Percentiles rank a stretch among this genome's conserved stretches.
Conservation (phyloP, 37 sponge, comb jelly and placozoan species). For the Halichondria panicea region DNA sequence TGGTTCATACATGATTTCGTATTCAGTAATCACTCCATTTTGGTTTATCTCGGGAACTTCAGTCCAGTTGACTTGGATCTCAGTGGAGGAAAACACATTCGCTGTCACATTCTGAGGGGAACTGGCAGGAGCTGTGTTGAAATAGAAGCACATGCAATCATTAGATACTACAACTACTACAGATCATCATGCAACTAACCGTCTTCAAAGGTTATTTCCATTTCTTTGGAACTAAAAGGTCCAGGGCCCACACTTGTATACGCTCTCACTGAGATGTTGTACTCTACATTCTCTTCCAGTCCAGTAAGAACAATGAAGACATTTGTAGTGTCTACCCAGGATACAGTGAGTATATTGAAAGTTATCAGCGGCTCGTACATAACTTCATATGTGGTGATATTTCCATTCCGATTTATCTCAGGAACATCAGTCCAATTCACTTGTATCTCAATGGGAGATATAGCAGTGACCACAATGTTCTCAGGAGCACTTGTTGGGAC, state of each 20-base stretch:
- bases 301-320: neutral
- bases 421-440: conserved; percentile 10
- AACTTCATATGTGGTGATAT: conserved; percentile 31
- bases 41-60: neutral
- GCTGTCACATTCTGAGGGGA: too few relatives aligned
- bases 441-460: neutral
- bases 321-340: neutral
- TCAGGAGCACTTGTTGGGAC: conserved; percentile 8
- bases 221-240: conserved; percentile 2
- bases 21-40: conserved; percentile 24
- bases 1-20: too few relatives aligned
- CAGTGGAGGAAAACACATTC: too few relatives aligned
- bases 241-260: conserved; percentile 36
- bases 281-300: conserved; percentile 11
- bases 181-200: too few relatives aligned
- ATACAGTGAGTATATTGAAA: neutral
- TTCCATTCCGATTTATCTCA: conserved; percentile 7
- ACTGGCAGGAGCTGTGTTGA: too few relatives aligned
- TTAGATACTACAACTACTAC: conserved; percentile 2
- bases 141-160: neutral
- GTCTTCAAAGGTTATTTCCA: conserved; percentile 20
- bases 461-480: neutral
- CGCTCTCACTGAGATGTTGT: conserved; percentile 33
- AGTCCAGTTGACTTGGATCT: too few relatives aligned
- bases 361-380: conserved; percentile 11